These are phyloP conservation scores for Patagioenas fasciata DNA, from an alignment of 2,113 vertebrate genomes.

Conservation along the genomic window DNA sequence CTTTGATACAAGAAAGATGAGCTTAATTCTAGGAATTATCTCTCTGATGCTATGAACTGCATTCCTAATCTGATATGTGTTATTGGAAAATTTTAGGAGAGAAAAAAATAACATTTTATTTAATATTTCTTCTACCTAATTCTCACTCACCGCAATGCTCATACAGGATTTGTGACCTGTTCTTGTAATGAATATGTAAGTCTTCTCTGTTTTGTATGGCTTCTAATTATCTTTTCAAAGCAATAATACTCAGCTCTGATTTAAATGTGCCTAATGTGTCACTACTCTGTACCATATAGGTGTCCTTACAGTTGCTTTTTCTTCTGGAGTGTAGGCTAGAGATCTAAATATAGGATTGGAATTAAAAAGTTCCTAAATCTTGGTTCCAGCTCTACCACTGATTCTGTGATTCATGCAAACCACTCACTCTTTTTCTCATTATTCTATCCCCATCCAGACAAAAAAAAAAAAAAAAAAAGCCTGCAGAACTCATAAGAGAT, in stretches of 20 bases:
- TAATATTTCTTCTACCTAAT: not conserved
- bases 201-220: not conserved
- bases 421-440: not conserved
- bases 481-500: not conserved
- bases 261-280: not conserved
- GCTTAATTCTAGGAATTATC: not conserved
- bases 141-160: not conserved
- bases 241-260: not conserved
- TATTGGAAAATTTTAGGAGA: not conserved
- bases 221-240: constrained; percentile 4
- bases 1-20: not conserved
- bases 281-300: not conserved
- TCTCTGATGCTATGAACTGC: not conserved
- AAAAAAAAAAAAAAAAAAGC: not conserved
- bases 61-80: not conserved
- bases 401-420: not conserved
- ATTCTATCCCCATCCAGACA: not conserved
- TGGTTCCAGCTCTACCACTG: not conserved
- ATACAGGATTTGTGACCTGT: not conserved
- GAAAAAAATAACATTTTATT: not conserved
- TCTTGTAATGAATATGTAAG: not conserved
- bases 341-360: not conserved
- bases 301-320: not conserved
- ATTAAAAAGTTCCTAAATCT: not conserved
- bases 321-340: not conserved